These are phyloP conservation scores for Boloria selene DNA, from an alignment of 2,888 invertebrate genomes.

Conservation along the genomic window DNA sequence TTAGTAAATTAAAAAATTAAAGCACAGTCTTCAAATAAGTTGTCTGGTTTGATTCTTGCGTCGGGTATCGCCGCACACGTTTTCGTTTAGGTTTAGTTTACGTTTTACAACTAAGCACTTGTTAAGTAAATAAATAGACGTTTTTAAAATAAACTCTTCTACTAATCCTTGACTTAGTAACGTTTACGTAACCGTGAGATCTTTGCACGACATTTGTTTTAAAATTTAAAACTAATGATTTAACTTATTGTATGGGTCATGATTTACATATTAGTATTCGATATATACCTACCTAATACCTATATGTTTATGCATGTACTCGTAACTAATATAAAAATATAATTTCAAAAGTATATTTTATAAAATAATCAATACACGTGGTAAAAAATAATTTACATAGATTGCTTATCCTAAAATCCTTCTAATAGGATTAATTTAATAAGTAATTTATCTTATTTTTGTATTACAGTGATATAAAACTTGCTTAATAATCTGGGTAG, in stretches of 20 bases:
- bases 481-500: conserved; percentile 6
- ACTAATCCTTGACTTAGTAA: conserved; percentile 73
- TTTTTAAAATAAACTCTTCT: conserved; percentile 74
- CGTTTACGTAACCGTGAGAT: conserved; percentile 71
- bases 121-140: conserved; percentile 77
- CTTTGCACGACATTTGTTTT: conserved; percentile 42
- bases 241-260: conserved; percentile 1
- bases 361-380: too few relatives aligned
- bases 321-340: too few relatives aligned
- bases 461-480: neutral
- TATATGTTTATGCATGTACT: too few relatives aligned
- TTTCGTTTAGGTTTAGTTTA: conserved; percentile 55
- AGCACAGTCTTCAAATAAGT: conserved; percentile 34
- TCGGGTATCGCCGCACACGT: conserved; percentile 49
- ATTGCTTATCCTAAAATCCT: too few relatives aligned
- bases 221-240: conserved; percentile 17
- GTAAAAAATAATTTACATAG: too few relatives aligned
- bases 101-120: conserved; percentile 78
- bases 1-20: neutral
- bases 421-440: too few relatives aligned
- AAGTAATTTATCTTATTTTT: too few relatives aligned
- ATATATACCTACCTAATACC: too few relatives aligned
- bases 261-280: too few relatives aligned
- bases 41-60: conserved; percentile 56
- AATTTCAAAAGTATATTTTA: too few relatives aligned